A percentile compares a stretch with the other conserved stretches of the same genome.
Conservation (phyloP, 2,888 invertebrate genomes). For the Orthosia incerta region DNA sequence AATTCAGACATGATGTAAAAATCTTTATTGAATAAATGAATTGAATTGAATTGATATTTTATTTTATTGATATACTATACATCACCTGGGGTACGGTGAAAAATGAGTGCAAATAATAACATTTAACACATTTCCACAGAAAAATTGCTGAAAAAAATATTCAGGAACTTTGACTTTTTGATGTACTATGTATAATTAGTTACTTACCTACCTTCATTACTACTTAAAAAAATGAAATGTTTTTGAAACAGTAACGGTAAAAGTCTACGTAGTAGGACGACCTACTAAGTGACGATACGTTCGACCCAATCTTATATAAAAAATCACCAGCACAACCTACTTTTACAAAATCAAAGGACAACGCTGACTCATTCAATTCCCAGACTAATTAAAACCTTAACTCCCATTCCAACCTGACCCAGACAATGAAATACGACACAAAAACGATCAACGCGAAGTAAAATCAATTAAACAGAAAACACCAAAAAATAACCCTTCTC, state of each 20-base stretch:
- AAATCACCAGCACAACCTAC: not conserved
- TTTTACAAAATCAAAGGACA: not conserved
- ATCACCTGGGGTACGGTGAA: too few species aligned
- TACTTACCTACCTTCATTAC: not conserved
- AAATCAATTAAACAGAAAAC: constrained; percentile 64
- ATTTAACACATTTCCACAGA: too few species aligned
- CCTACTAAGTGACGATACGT: too few species aligned
- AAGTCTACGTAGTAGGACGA: too few species aligned
- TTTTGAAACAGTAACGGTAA: not conserved
- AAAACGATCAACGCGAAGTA: constrained; percentile 45
- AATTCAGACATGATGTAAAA: too few species aligned
- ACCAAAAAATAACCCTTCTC: constrained; percentile 58
- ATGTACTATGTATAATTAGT: too few species aligned
- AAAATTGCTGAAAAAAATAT: too few species aligned
- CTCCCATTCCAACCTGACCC: constrained; percentile 17
- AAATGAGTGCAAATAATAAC: too few species aligned
- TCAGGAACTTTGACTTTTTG: too few species aligned
- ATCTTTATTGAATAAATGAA: too few species aligned
- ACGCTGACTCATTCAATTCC: constrained; percentile 34
- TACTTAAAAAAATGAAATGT: not conserved
- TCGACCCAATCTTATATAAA: not conserved
- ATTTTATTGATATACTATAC: too few species aligned
- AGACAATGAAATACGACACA: constrained; percentile 24
- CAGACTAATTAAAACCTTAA: constrained; percentile 43
- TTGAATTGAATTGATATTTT: too few species aligned